These are phyloP conservation scores for Antheraea mylitta DNA, from an alignment of 1,140 invertebrate genomes.

Conservation along the genomic window DNA sequence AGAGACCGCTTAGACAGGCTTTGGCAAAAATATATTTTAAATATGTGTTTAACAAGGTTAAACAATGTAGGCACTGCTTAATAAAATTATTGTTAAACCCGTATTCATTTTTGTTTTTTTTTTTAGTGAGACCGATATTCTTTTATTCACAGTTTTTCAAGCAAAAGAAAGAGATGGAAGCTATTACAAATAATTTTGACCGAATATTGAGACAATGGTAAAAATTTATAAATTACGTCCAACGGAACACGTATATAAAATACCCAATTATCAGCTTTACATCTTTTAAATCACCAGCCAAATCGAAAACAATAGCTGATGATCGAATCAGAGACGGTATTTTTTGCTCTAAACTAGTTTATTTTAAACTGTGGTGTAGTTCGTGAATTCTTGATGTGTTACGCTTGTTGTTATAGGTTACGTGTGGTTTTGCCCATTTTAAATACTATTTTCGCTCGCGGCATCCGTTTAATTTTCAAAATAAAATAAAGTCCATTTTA, in stretches of 20 bases:
- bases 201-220: background rate
- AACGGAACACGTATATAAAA: background rate
- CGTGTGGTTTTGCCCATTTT: background rate
- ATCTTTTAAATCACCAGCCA: conserved; percentile 1
- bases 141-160: background rate
- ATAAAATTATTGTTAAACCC: too few species aligned
- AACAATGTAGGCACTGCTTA: too few species aligned
- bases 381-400: background rate
- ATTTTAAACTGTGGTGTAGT: background rate
- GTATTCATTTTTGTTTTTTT: too few species aligned
- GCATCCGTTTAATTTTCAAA: background rate
- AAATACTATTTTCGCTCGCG: background rate
- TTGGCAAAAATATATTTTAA: too few species aligned
- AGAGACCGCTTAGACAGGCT: too few species aligned
- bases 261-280: background rate
- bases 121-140: too few species aligned
- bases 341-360: conserved; percentile 5
- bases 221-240: background rate
- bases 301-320: conserved; percentile 13
- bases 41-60: too few species aligned
- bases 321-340: conserved; percentile 12
- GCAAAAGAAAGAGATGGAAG: background rate
- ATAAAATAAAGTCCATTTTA: too few species aligned
- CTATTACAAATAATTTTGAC: background rate
- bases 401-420: background rate